A percentile compares a stretch with the other conserved stretches of the same genome.
Evolutionary conservation across 2,797 vertebrate genomes (phyloP).

Genomic region (Falco cherrug): DNA sequence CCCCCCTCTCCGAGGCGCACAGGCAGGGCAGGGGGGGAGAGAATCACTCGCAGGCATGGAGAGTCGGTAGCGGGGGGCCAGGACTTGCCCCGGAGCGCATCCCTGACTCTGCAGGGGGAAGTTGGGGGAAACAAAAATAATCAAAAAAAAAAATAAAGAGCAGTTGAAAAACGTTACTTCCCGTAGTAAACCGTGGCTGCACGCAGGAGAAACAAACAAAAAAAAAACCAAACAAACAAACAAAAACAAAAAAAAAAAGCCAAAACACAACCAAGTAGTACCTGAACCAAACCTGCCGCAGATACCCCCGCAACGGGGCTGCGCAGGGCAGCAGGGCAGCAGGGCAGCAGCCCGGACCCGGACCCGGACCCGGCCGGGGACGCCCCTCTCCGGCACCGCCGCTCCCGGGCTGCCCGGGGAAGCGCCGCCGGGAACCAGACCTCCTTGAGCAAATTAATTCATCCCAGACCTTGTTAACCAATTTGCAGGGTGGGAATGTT

Average conservation of each 20-base stretch:
- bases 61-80: fast-evolving
- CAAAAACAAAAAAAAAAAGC: neutral
- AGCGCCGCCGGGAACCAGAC: neutral
- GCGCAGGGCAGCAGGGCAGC: neutral
- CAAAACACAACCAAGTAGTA: too few species aligned
- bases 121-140: neutral
- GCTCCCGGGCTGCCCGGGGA: neutral
- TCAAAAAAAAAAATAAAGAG: too few species aligned
- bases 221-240: fast-evolving
- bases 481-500: neutral
- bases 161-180: neutral
- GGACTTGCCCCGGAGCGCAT: neutral
- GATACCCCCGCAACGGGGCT: neutral
- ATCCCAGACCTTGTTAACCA: slow-evolving; percentile 7
- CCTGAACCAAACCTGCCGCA: neutral
- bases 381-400: neutral
- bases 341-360: too few species aligned
- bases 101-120: neutral
- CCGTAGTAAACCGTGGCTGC: neutral
- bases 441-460: slow-evolving; percentile 14
- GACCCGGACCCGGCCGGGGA: neutral
- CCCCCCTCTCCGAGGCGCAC: neutral
- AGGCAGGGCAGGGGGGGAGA: fast-evolving
- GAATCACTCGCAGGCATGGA: neutral
- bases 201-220: neutral